Percentiles rank a stretch among this genome's conserved stretches.
Conservation (phyloP, 1,140 invertebrate genomes). For the silkworm (Bombyx mori) region ASM3026992v2 NC_085129.1:7781001-7781500, state of each 20-base stretch:
- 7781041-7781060: no score
- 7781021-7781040: no score
- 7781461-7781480: conserved; percentile 55
- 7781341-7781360: conserved; percentile 17
- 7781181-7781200: conserved; percentile 17
- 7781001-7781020: no score
- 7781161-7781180: no score
- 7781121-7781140: no score
- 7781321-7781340: conserved; percentile 16
- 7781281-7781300: conserved; percentile 33
- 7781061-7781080: no score
- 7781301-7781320: conserved; percentile 18
- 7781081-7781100: no score
- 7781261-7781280: conserved; percentile 43
- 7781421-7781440: conserved; percentile 47
- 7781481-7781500: conserved; percentile 39
- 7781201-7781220: conserved; percentile 34
- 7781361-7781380: conserved; percentile 15
- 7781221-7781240: conserved; percentile 39
- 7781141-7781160: no score
- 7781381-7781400: conserved; percentile 13
- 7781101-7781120: no score
- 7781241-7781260: conserved; percentile 39
- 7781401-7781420: conserved; percentile 26
- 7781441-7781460: conserved; percentile 50